A percentile compares a stretch with the other conserved stretches of the same genome.
Evolutionary conservation across 30 jellyfish, hydroid and myxozoan species (phyloP).

Genomic region (Chrysaora quinquecirrha): DNA sequence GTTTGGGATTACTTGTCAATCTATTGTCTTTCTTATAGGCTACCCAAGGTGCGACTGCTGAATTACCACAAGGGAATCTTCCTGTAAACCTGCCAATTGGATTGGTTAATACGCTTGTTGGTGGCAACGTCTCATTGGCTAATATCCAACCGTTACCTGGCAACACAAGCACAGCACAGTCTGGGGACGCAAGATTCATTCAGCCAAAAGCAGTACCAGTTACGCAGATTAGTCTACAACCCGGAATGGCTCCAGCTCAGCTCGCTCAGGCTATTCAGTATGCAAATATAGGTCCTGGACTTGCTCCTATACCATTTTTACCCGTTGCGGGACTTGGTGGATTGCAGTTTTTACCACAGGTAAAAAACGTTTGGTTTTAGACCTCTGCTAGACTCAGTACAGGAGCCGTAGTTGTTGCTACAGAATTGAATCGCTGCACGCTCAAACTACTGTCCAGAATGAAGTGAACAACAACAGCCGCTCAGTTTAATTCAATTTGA

Average conservation of each 20-base stretch:
- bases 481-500: too few relatives aligned
- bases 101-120: conserved; percentile 49
- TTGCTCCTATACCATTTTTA: conserved; percentile 61
- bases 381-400: too few relatives aligned
- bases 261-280: conserved; percentile 50
- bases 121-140: conserved; percentile 43
- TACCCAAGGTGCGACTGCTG: conserved; percentile 33
- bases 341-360: conserved; percentile 65
- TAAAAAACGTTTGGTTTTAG: neutral
- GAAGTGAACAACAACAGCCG: too few relatives aligned
- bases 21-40: conserved; percentile 15
- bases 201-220: conserved; percentile 5
- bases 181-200: conserved; percentile 16
- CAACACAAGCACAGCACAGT: conserved; percentile 40
- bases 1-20: too few relatives aligned
- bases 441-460: too few relatives aligned
- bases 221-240: conserved; percentile 10
- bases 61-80: neutral
- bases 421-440: too few relatives aligned
- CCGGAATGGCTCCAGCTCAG: conserved; percentile 42
- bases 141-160: conserved; percentile 43
- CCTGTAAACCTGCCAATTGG: conserved; percentile 57
- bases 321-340: conserved; percentile 75
- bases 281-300: conserved; percentile 43
- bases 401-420: too few relatives aligned